Evolutionary conservation across 2,113 vertebrate genomes (phyloP), one percentile per base, ranked within the genome.

Genomic region (Brachyhypopomus gauderio): DNA sequence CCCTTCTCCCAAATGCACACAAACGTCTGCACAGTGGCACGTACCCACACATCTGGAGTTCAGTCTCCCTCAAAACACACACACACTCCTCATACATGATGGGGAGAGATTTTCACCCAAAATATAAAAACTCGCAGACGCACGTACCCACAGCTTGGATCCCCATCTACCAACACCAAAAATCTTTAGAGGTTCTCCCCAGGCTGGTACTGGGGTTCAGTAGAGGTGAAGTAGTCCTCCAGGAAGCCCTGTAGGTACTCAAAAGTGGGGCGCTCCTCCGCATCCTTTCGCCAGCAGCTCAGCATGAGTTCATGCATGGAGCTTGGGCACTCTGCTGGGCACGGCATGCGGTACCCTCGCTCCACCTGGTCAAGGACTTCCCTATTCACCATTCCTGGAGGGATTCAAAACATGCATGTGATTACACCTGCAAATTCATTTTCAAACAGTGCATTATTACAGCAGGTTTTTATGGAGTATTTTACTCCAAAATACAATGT

Each of bases 141-240:
- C 45, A 52, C 45, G 14, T 14, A 52, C 45, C 45, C 45, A 52
- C 9, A 52, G 45, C 12, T 52, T 52, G 8, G 12, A 12, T 7
- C 9, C 45, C 45, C 45, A 12, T 5, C 38, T 23, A 55, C 45
- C 27, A 8, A 27, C 45, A 20, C 23, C 0, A 52, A 30, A 30
- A 75, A 59, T 27, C 55, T 85, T 88, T 98, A 98, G 94, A 98
- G 93, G 90, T 98, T 98, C 92, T 98, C 97, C 72, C 97, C 97
- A 0, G 97, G 97, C 92, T 98, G 97, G 91, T 99, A 99, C 90
- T 99, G 97, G 82, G 97, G 97, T 92, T 99, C 97, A 11, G 97
- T 99, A 63, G 97, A 96, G 27, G 97, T 98, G 91, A 99, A 99
- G 90, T 98, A 99, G 94, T 99, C 97, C 93, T 99, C 97, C 91